Evolutionary conservation across 1,140 invertebrate genomes (phyloP), one percentile per base, ranked within the genome.

Genomic region (Microplitis demolitor): DNA sequence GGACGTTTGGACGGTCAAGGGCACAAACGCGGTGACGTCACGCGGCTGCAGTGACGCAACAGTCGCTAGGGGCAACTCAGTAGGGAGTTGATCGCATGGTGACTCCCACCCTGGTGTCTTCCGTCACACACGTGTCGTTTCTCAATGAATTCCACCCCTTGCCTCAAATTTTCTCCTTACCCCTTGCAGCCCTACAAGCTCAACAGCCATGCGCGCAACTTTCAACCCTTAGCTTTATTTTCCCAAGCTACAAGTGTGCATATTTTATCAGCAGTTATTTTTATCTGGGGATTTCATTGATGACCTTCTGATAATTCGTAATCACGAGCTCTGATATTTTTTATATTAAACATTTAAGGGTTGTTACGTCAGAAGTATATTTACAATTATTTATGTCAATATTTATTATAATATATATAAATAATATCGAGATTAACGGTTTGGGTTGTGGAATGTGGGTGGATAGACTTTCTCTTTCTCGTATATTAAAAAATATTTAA

Each of bases 21-120:
- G 60, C 74, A 72, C 66, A 66, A 66, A 71, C 74, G 74, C 70
- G 62, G 74, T 75, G 74, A 75, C 74, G 74, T 75, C 74, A 75
- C 71, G 70, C 54, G 67, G 74, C 69, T 75, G 73, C 74, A 75
- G 62, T 75, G 74, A 75, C 74, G 74, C 74, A 75, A 75, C 70
- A 66, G 74, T 75, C 63, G 74, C 67, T 67, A 72, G 61, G 74
- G 67, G 74, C 71, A 75, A 75, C 74, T 37, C 35, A 37, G 66
- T 58, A 16, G 60, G 70, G 72, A 39, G 74, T 53, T 66, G 51
- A 61, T 72, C 6, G 66, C 70, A 72, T 72, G 67, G 74, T 71
- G 72, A 72, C 74, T 35, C 66, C 74, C 62, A 71, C 71, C 51
- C 66, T 2, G 6, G 33, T 16, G 50, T 64, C 50, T 37, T 58